Percentiles rank a stretch among this genome's conserved stretches.
Evolutionary conservation across 2,797 vertebrate species (phyloP).

Genomic region (Cyclura pinguis): DNA sequence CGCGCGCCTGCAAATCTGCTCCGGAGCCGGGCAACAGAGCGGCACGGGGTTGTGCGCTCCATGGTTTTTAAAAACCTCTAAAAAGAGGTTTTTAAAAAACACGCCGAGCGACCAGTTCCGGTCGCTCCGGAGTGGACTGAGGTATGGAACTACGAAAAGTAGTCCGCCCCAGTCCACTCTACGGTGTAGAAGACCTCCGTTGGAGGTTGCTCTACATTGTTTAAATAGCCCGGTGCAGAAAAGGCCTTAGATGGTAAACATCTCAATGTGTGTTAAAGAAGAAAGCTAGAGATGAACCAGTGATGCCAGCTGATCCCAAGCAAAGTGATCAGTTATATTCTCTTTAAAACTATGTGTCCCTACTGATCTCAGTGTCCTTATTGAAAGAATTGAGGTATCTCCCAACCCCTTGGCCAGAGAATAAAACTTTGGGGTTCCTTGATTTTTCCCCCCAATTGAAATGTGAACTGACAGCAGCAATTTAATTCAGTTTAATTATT

Average conservation of each 20-base stretch:
- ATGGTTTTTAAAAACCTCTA: too few species aligned
- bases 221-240: too few species aligned
- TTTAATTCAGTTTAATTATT: constrained; percentile 57
- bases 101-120: too few species aligned
- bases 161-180: too few species aligned
- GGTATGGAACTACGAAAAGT: too few species aligned
- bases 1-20: too few species aligned
- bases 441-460: constrained; percentile 1
- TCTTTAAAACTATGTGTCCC: accelerated
- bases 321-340: background rate
- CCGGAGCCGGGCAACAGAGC: too few species aligned
- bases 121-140: too few species aligned
- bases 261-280: accelerated
- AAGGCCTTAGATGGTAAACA: background rate
- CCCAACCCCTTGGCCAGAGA: background rate
- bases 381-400: background rate
- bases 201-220: too few species aligned
- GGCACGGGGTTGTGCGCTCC: too few species aligned
- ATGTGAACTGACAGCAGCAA: constrained; percentile 41
- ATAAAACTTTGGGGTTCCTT: background rate
- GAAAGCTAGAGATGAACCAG: background rate
- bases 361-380: background rate
- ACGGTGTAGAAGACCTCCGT: too few species aligned
- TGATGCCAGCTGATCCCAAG: background rate
- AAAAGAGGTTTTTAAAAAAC: too few species aligned